These are phyloP conservation scores for Archaeoteleia sp. DNA, from an alignment of 2,888 invertebrate genomes.

Conservation along the genomic window DNA sequence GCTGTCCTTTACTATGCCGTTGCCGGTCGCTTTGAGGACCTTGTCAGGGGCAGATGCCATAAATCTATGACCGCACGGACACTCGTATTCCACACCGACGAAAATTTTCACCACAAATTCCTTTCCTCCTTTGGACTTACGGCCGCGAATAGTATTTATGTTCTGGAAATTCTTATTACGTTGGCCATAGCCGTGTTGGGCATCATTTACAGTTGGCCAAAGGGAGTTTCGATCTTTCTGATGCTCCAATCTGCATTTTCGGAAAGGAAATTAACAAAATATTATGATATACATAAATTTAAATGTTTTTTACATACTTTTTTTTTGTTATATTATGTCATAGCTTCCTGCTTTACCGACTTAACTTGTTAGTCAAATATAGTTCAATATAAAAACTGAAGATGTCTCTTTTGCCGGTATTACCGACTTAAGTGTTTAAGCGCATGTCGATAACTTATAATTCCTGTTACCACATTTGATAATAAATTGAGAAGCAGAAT, in stretches of 20 bases:
- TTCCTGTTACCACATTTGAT: too few relatives aligned
- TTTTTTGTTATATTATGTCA: too few relatives aligned
- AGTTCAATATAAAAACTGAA: too few relatives aligned
- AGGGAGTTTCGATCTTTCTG: constrained; percentile 72
- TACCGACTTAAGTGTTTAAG: too few relatives aligned
- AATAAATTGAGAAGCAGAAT: too few relatives aligned
- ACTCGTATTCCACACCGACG: constrained; percentile 98
- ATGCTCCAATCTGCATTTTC: constrained; percentile 68
- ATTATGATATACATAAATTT: too few relatives aligned
- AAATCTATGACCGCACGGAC: constrained; percentile 96
- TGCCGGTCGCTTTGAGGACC: constrained; percentile 84
- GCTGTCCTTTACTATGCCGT: constrained; percentile 85
- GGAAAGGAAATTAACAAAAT: too few relatives aligned
- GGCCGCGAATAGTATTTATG: constrained; percentile 68
- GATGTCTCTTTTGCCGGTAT: too few relatives aligned
- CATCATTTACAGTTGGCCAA: constrained; percentile 73
- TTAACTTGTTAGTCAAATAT: too few relatives aligned
- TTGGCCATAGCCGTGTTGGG: constrained; percentile 62
- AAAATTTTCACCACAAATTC: constrained; percentile 86
- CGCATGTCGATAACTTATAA: too few relatives aligned
- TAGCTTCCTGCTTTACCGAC: too few relatives aligned
- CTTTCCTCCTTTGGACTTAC: constrained; percentile 74
- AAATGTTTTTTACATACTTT: too few relatives aligned
- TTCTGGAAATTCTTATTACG: constrained; percentile 71
- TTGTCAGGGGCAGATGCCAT: constrained; percentile 92